Evolutionary conservation across 2,797 vertebrate species (phyloP), one percentile per base, ranked within the genome.

Genomic region (Ptychobarbus kaznakovi): DNA sequence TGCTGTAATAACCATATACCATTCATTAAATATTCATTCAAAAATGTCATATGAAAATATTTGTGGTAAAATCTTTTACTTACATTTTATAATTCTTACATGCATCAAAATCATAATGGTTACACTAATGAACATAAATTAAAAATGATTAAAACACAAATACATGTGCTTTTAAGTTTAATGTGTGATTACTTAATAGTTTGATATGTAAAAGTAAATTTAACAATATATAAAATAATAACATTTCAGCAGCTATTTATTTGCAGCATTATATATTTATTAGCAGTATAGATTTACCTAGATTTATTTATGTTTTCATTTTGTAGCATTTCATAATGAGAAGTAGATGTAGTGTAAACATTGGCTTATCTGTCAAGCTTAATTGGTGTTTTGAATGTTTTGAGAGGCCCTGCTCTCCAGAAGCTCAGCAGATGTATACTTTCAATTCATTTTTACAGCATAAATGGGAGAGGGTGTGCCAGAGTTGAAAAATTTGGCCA

Each of bases 321-420:
- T 63, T 28, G 15, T 49, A 49, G 9, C 2, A 40, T 25, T 51
- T 51, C 8, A 6, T 58, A 70, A 49, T 56, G 53, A 87, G 72
- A 72, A 88, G 81, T 9, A 72, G n/a, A 72, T 3, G 2, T 7
- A 73, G 13, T 9, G 25, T 63, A 75, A 1, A 44, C 13, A 75
- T 74, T 82, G 89, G 74, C 18, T 56, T 80, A 88, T 90, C 92
- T 88, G 85, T 88, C 80, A 73, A 61, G 72, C 53, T 86, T 94
- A 93, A 92, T 93, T 92, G 90, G 86, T 88, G 86, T 91, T 87
- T 83, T 92, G 73, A 86, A 87, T 88, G 92, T 88, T 92, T 91
- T 90, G 83, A 86, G 91, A 92, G 92, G 89, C 86, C 79, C 88
- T 91, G 88, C 89, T 91, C 87, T 89, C 89, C 88, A 89, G 72